phyloP scores from a whole-genome alignment of 2,113 vertebrate genomes.

The Odocoileus hemionus region DNA sequence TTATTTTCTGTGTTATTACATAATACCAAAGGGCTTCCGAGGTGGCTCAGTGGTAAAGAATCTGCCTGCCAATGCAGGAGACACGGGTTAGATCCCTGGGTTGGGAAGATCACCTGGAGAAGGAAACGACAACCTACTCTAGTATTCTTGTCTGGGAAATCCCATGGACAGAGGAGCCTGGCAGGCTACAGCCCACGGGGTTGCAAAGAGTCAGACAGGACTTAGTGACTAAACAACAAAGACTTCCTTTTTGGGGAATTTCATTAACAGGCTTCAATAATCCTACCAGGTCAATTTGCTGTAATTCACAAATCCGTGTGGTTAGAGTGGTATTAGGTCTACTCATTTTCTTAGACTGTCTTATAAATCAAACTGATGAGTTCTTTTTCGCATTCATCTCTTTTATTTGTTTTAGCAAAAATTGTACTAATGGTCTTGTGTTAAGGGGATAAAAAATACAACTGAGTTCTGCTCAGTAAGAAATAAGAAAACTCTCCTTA shows the following conservation, averaged over 20 bases:
- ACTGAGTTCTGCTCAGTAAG: background rate
- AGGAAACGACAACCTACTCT: background rate
- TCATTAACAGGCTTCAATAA: background rate
- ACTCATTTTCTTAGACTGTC: background rate
- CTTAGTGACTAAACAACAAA: background rate
- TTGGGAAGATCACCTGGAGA: background rate
- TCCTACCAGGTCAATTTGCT: background rate
- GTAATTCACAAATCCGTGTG: background rate
- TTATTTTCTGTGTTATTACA: background rate
- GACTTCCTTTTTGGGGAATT: background rate
- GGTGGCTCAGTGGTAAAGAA: background rate
- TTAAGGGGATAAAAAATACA: background rate
- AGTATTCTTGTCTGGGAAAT: background rate
- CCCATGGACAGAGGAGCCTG: background rate
- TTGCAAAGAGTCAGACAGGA: background rate
- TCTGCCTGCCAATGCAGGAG: background rate
- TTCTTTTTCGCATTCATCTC: background rate
- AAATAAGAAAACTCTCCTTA: background rate
- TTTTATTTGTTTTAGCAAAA: conserved; percentile 13
- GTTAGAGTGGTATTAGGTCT: background rate
- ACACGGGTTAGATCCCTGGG: background rate
- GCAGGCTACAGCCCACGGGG: background rate
- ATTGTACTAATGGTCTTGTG: background rate
- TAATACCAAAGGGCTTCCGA: background rate
- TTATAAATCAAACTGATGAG: background rate